Evolutionary conservation across 2,888 invertebrate species (phyloP), one percentile per base, ranked within the genome.

Genomic region (Cryptocheilus praepositus): DNA sequence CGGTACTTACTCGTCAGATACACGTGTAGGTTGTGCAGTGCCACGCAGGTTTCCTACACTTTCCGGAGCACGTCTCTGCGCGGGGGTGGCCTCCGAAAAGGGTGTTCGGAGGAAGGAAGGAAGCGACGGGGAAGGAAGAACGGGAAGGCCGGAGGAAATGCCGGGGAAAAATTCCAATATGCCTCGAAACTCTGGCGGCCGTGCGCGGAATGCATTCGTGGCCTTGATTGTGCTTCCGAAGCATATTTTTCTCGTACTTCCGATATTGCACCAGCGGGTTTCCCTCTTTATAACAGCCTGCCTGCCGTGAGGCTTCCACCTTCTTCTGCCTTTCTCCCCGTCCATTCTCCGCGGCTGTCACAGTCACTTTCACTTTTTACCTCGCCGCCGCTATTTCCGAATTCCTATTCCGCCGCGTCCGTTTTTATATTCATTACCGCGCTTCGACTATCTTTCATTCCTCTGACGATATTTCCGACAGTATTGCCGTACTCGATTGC

Each of bases 151-250:
- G 61, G 46, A 54, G 70, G 61, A 77, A 77, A 79, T 76, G 77
- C 71, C 77, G 77, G 77, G 72, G 77, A 81, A 84, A 86, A 85
- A 85, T 86, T 86, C 85, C 86, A 86, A 86, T 86, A 86, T 86
- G 83, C 82, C 81, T 81, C 76, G 82, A 82, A 82, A 83, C 81
- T 84, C 82, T 74, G 73, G 75, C 74, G 82, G 75, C 81, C 85
- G 85, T 84, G 84, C 83, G 80, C 77, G 81, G 86, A 87, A 87
- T 86, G 86, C 84, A 85, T 86, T 83, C 81, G 76, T 73, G 79
- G 81, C 83, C 85, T 83, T 86, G 87, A 87, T 87, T 86, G 87
- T 86, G 86, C 86, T 81, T 85, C 81, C 79, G 77, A 81, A 83
- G 84, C 85, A 86, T 84, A 87, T 86, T 86, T 86, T 85, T 83